These are phyloP conservation scores for Cecidostiba fungosa DNA, from an alignment of 2,888 invertebrate genomes.

Conservation along the genomic window DNA sequence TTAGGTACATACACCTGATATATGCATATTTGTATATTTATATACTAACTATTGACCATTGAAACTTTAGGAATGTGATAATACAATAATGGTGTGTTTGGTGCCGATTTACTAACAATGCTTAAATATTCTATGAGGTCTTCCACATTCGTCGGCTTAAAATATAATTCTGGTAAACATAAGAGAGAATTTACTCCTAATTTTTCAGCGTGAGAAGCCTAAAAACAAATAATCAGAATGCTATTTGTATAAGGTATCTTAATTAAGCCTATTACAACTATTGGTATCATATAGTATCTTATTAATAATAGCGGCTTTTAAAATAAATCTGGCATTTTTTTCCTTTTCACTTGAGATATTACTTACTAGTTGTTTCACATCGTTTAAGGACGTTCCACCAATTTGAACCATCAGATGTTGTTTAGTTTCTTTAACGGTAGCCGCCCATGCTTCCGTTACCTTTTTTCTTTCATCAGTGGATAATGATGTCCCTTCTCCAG, in stretches of 20 bases:
- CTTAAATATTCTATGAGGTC: slow-evolving; percentile 86
- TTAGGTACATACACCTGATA: background rate
- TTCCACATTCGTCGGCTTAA: slow-evolving; percentile 84
- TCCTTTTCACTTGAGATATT: background rate
- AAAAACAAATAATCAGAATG: background rate
- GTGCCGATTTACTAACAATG: slow-evolving; percentile 86
- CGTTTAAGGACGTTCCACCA: slow-evolving; percentile 86
- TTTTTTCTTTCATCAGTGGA: slow-evolving; percentile 86
- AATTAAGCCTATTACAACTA: no score
- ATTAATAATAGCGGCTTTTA: no score
- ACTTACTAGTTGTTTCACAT: slow-evolving; percentile 86
- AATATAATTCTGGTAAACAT: slow-evolving; percentile 89
- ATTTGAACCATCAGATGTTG: slow-evolving; percentile 87
- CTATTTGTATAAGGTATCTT: background rate
- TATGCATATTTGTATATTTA: background rate
- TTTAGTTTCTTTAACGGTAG: slow-evolving; percentile 81
- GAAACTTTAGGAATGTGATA: slow-evolving; percentile 82
- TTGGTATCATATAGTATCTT: no score
- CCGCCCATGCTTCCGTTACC: slow-evolving; percentile 85
- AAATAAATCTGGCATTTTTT: background rate
- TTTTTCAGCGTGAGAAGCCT: slow-evolving; percentile 87
- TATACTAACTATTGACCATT: slow-evolving; percentile 48
- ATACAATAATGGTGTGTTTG: slow-evolving; percentile 89
- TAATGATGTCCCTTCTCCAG: slow-evolving; percentile 88
- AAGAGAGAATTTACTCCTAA: slow-evolving; percentile 86